Conservation (phyloP, 2,888 invertebrate genomes). For the Gymnoscelis rufifasciata region DNA sequence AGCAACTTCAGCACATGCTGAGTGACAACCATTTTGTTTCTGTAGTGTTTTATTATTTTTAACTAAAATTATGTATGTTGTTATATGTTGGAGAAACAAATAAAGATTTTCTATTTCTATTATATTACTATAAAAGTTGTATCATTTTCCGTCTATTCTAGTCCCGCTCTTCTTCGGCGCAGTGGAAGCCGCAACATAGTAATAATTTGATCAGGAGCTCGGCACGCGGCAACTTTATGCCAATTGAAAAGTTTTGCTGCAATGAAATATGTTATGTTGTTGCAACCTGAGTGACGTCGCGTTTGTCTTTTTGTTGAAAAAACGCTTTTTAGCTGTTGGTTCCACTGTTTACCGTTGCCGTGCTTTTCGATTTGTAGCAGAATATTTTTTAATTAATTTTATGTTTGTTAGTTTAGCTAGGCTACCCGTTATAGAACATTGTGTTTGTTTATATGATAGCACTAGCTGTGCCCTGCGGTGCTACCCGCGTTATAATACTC, state of each 20-base stretch:
- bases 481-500: too few species aligned
- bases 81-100: too few species aligned
- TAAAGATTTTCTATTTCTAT: too few species aligned
- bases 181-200: slow-evolving; percentile 63
- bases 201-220: slow-evolving; percentile 75
- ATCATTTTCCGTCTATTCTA: slow-evolving; percentile 2
- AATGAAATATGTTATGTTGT: slow-evolving; percentile 72
- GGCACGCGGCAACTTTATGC: slow-evolving; percentile 34
- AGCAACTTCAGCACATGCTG: too few species aligned
- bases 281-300: slow-evolving; percentile 55
- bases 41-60: too few species aligned
- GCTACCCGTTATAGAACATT: background rate
- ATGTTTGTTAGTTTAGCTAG: background rate
- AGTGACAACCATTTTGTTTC: too few species aligned
- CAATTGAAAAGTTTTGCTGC: slow-evolving; percentile 53
- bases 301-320: slow-evolving; percentile 13
- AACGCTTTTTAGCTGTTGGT: background rate
- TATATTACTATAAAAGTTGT: too few species aligned
- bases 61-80: too few species aligned
- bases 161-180: slow-evolving; percentile 20
- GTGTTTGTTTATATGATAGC: too few species aligned
- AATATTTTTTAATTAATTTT: too few species aligned
- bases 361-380: too few species aligned
- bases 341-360: background rate
- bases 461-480: too few species aligned